These are phyloP conservation scores for Cisticola juncidis DNA, from an alignment of 2,113 vertebrate species.

Conservation along the genomic window DNA sequence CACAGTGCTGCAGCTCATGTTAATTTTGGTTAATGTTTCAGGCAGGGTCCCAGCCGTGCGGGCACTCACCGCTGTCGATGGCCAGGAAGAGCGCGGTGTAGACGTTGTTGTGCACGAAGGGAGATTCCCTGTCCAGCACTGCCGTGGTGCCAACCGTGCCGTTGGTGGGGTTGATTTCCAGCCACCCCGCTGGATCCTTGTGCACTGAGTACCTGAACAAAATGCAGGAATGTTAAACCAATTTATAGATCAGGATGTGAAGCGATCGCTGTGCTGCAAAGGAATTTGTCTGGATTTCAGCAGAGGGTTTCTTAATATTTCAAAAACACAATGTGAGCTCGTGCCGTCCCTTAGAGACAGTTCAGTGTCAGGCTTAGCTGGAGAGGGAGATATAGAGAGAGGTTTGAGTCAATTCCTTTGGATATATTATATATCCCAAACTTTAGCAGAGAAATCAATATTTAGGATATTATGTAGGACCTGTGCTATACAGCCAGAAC, in stretches of 20 bases:
- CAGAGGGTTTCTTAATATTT: neutral
- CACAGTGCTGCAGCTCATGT: fast-evolving
- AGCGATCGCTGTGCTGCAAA: neutral
- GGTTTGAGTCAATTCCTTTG: neutral
- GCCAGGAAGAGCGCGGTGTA: conserved; percentile 93
- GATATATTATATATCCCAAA: neutral
- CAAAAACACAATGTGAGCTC: neutral
- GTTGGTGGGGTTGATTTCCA: conserved; percentile 89
- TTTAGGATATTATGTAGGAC: neutral
- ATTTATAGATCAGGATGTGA: too few relatives aligned
- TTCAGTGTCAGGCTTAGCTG: neutral
- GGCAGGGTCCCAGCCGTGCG: too few relatives aligned
- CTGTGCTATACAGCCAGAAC: neutral
- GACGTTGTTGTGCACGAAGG: conserved; percentile 83
- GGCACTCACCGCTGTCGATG: conserved; percentile 92
- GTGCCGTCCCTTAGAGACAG: neutral
- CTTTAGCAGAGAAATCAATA: neutral
- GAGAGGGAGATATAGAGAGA: neutral
- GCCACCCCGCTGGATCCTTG: conserved; percentile 92
- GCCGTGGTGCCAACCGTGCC: conserved; percentile 89
- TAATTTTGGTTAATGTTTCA: neutral
- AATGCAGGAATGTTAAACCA: neutral
- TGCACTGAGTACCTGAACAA: conserved; percentile 84
- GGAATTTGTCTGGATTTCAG: fast-evolving
- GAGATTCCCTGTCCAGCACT: conserved; percentile 89